These are phyloP conservation scores for Cactoblastis cactorum DNA, from an alignment of 2,888 invertebrate genomes.

Conservation along the genomic window DNA sequence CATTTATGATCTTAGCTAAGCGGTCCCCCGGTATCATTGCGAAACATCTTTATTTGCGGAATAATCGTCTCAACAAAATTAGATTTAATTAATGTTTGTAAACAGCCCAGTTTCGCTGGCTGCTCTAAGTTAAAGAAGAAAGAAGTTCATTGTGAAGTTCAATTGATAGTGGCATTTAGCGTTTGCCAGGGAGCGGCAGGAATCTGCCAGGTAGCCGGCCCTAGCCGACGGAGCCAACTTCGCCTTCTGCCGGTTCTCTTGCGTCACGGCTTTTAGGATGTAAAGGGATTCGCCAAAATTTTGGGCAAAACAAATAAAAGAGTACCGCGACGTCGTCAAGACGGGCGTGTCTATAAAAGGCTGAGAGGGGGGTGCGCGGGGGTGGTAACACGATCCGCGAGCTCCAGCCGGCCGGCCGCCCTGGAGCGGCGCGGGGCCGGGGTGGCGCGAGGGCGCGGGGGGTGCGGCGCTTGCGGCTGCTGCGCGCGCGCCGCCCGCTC, in stretches of 20 bases:
- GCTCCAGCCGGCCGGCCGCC: conserved; percentile 75
- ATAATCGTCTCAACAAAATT: conserved; percentile 38
- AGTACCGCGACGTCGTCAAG: conserved; percentile 59
- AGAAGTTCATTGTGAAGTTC: conserved; percentile 75
- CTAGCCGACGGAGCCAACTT: conserved; percentile 29
- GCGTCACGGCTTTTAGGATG: conserved; percentile 28
- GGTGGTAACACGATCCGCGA: conserved; percentile 78
- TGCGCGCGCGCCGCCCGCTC: conserved; percentile 63
- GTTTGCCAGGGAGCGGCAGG: conserved; percentile 58
- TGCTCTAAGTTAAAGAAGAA: conserved; percentile 47
- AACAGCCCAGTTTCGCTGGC: conserved; percentile 38
- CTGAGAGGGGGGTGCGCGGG: conserved; percentile 77
- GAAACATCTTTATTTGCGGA: conserved; percentile 25
- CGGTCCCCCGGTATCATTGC: conserved; percentile 21
- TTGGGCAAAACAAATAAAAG: conserved; percentile 77
- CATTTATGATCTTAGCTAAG: conserved; percentile 7
- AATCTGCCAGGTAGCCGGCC: conserved; percentile 51
- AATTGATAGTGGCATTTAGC: conserved; percentile 50
- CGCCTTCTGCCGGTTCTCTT: conserved; percentile 24
- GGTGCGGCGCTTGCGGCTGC: conserved; percentile 30
- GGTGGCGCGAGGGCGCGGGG: conserved; percentile 28
- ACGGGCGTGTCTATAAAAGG: conserved; percentile 79
- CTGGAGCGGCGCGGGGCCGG: conserved; percentile 51
- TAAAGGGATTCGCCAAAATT: conserved; percentile 67
- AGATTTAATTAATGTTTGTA: conserved; percentile 64